phyloP scores from a whole-genome alignment of 2,113 vertebrate species.

The Haemorhous mexicanus region DNA sequence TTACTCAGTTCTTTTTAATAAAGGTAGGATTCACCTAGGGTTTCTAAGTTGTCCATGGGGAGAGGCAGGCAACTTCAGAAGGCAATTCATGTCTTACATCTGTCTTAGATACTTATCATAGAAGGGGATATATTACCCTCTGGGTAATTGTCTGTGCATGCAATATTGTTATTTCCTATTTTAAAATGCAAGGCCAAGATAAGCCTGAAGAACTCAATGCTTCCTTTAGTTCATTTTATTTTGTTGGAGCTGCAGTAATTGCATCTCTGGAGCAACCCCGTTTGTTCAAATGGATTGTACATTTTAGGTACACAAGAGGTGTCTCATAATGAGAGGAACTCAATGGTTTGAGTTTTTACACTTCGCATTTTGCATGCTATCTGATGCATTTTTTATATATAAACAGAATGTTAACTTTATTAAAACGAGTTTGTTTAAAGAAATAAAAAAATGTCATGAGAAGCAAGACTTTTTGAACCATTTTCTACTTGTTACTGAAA shows the following conservation, averaged over 20 bases:
- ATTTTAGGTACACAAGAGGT: not conserved
- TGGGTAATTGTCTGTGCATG: not conserved
- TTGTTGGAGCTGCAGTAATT: not conserved
- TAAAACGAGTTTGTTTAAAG: not conserved
- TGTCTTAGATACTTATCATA: not conserved
- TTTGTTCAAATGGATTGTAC: not conserved
- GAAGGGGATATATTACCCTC: not conserved
- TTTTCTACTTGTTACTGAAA: not conserved
- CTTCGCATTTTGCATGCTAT: not conserved
- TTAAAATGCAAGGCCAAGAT: not conserved
- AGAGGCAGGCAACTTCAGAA: not conserved
- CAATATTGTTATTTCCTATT: not conserved
- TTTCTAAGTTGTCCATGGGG: not conserved
- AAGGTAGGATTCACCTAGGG: not conserved
- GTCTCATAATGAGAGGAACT: not conserved
- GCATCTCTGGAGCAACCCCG: not conserved
- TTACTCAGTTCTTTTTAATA: not conserved
- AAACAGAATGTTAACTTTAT: not conserved
- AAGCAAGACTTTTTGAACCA: not conserved
- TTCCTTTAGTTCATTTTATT: not conserved
- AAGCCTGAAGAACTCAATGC: not conserved
- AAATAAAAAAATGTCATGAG: not conserved
- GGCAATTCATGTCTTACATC: not conserved
- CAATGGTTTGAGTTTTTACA: not conserved
- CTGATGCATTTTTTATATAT: not conserved